These are phyloP conservation scores for Phthorimaea operculella DNA, from an alignment of 1,140 invertebrate genomes.

Conservation along the genomic window DNA sequence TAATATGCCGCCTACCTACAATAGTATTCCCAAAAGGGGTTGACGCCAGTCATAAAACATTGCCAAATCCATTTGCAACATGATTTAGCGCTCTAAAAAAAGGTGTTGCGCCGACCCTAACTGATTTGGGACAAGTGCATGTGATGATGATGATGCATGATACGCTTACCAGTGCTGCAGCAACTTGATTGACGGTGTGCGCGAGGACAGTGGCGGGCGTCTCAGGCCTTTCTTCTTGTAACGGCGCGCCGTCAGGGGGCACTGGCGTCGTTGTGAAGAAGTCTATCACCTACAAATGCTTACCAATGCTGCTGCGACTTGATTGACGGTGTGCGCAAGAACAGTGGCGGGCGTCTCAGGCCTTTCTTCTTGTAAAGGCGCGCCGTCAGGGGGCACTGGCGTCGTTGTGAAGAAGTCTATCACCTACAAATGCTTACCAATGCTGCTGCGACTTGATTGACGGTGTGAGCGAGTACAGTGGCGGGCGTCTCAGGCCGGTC, in stretches of 20 bases:
- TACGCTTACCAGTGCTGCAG: slow-evolving; percentile 49
- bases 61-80: too few species aligned
- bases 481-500: slow-evolving; percentile 45
- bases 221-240: slow-evolving; percentile 56
- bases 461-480: slow-evolving; percentile 40
- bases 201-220: slow-evolving; percentile 41
- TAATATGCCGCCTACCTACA: too few species aligned
- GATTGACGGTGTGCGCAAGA: slow-evolving; percentile 48
- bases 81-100: too few species aligned
- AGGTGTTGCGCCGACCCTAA: too few species aligned
- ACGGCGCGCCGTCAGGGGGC: slow-evolving; percentile 55
- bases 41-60: too few species aligned
- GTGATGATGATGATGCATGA: too few species aligned
- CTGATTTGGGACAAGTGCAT: too few species aligned
- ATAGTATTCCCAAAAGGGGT: too few species aligned
- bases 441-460: slow-evolving; percentile 55
- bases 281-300: slow-evolving; percentile 79
- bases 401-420: slow-evolving; percentile 79
- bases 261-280: slow-evolving; percentile 73
- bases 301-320: slow-evolving; percentile 53
- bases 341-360: slow-evolving; percentile 45
- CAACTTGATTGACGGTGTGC: slow-evolving; percentile 57
- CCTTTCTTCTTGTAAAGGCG: slow-evolving; percentile 58
- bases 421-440: slow-evolving; percentile 68
- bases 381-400: slow-evolving; percentile 57